Percentiles rank a stretch among this genome's conserved stretches.
Conservation (phyloP, 2,888 invertebrate species). For the Meteorus colon region DNA sequence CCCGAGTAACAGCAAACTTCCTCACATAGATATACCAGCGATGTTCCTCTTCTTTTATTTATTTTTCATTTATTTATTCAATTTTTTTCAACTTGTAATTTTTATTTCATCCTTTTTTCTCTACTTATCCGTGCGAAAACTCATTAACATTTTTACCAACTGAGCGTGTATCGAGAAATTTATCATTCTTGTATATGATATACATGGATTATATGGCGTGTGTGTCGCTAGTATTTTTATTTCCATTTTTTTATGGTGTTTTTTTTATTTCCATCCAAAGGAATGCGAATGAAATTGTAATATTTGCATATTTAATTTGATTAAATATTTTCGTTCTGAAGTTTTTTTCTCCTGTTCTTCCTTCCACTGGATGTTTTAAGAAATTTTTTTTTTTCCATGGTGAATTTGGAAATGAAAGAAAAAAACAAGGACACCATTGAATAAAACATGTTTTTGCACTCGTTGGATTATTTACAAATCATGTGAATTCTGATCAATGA, state of each 20-base stretch:
- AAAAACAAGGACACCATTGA: neutral
- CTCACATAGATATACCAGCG: neutral
- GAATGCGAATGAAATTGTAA: neutral
- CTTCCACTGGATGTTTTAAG: neutral
- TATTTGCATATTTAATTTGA: constrained; percentile 2
- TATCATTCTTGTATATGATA: constrained; percentile 46
- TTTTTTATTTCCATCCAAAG: neutral
- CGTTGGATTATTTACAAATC: neutral
- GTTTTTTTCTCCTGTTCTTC: neutral
- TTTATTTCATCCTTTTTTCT: constrained; percentile 30
- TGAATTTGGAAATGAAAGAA: neutral
- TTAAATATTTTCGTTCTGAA: neutral
- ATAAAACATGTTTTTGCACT: neutral
- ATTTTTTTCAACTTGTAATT: neutral
- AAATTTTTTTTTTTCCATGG: neutral
- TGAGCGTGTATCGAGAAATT: constrained; percentile 50
- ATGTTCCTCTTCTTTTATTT: neutral
- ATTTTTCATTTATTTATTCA: neutral
- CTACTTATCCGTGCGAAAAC: constrained; percentile 47
- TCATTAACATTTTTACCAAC: constrained; percentile 54
- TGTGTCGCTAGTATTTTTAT: neutral
- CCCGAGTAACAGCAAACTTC: neutral
- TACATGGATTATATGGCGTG: neutral
- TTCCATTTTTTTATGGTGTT: neutral
- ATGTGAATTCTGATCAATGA: neutral